phyloP scores from a whole-genome alignment of 2,797 vertebrate species.

The Lithobates sylvaticus region DNA sequence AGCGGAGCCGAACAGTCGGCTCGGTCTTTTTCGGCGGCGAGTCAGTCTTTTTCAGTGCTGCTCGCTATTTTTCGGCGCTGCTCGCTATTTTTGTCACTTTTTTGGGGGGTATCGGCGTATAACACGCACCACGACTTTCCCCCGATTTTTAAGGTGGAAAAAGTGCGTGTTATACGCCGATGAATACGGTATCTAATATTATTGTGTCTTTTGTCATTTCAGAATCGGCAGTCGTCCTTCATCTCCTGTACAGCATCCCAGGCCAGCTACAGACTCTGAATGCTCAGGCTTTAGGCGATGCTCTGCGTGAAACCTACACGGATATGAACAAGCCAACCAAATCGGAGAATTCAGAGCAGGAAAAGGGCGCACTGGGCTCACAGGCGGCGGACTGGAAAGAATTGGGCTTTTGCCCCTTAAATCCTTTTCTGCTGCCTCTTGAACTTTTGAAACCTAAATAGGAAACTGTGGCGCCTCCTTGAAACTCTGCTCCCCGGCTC shows the following conservation, averaged over 20 bases:
- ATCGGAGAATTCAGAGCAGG: background rate
- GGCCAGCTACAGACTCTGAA: slow-evolving; percentile 67
- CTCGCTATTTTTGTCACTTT: no score
- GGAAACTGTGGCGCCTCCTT: background rate
- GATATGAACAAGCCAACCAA: slow-evolving; percentile 53
- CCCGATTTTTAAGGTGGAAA: no score
- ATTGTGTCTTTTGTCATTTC: background rate
- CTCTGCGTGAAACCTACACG: slow-evolving; percentile 60
- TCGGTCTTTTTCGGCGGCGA: no score
- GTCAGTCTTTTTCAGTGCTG: no score
- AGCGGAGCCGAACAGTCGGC: no score
- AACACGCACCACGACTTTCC: no score
- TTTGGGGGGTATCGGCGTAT: no score
- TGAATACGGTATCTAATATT: no score
- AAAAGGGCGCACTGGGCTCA: background rate
- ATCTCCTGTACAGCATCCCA: slow-evolving; percentile 68
- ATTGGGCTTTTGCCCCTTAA: slow-evolving; percentile 70
- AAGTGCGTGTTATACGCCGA: no score
- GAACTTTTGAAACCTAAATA: slow-evolving; percentile 62
- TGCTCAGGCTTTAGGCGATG: slow-evolving; percentile 49
- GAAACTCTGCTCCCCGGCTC: background rate
- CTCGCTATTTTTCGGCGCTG: no score
- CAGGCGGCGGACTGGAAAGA: slow-evolving; percentile 51
- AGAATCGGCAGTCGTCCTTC: slow-evolving; percentile 72
- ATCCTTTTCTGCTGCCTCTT: slow-evolving; percentile 71